A percentile compares a stretch with the other conserved stretches of the same genome.
Conservation (phyloP, 1,140 invertebrate genomes). For the Procambarus virginalis region DNA sequence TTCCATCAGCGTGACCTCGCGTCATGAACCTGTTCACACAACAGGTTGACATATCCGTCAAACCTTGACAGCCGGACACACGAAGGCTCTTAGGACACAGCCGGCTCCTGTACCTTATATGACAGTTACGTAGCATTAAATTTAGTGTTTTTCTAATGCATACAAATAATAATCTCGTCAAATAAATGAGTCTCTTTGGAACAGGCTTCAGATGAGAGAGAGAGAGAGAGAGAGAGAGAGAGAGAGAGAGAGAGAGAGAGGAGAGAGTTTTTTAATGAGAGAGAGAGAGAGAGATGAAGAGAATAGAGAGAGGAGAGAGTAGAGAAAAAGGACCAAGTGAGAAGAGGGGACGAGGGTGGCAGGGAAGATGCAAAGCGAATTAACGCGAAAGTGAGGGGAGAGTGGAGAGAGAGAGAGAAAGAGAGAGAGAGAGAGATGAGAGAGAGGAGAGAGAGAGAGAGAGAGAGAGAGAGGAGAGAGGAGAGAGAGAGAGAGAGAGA, state of each 20-base stretch:
- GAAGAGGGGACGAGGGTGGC: no score
- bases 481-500: background rate
- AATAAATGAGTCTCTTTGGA: background rate
- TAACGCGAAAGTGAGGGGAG: background rate
- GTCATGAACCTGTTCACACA: no score
- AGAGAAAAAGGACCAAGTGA: background rate
- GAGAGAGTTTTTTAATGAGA: background rate
- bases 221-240: background rate
- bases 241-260: background rate
- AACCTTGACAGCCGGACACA: no score
- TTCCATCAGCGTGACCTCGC: no score
- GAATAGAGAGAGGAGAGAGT: background rate
- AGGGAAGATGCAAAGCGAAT: background rate
- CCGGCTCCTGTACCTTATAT: no score
- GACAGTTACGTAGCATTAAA: no score
- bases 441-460: constrained; percentile 7
- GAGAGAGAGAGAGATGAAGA: background rate
- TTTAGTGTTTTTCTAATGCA: no score
- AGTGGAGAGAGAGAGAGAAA: background rate
- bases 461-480: constrained; percentile 3
- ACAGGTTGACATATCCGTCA: no score
- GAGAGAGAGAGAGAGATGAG: background rate
- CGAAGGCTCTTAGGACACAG: no score
- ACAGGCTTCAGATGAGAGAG: background rate
- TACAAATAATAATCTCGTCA: no score